Conservation (phyloP, 1,140 invertebrate species). For the Zaprionus inermis region DNA sequence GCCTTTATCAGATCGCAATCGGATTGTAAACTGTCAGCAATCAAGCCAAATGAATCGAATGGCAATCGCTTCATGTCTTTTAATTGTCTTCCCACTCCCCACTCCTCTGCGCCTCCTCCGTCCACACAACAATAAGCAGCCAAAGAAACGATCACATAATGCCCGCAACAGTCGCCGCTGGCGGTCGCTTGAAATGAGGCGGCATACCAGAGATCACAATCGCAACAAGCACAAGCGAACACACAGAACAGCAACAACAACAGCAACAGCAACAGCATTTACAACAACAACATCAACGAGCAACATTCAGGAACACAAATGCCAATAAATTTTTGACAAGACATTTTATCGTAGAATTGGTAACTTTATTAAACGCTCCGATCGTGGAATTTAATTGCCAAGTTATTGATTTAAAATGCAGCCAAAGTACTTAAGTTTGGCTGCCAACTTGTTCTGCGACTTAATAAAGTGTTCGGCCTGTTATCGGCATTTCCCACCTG, state of each 20-base stretch:
- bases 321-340: slow-evolving; percentile 80
- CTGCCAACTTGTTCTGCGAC: slow-evolving; percentile 36
- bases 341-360: slow-evolving; percentile 72
- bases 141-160: slow-evolving; percentile 26
- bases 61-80: slow-evolving; percentile 55
- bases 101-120: background rate
- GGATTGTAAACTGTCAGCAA: slow-evolving; percentile 51
- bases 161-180: slow-evolving; percentile 50
- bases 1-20: slow-evolving; percentile 37
- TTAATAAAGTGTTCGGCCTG: slow-evolving; percentile 58
- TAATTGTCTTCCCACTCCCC: slow-evolving; percentile 51
- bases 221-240: slow-evolving; percentile 42
- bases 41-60: slow-evolving; percentile 52
- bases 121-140: slow-evolving; percentile 3
- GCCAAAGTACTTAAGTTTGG: slow-evolving; percentile 29
- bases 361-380: slow-evolving; percentile 73
- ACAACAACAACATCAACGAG: slow-evolving; percentile 29
- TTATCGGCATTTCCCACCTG: slow-evolving; percentile 13
- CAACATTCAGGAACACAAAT: slow-evolving; percentile 63
- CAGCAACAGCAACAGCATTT: too few species aligned
- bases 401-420: slow-evolving; percentile 59
- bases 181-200: slow-evolving; percentile 56
- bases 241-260: too few species aligned
- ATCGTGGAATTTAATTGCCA: slow-evolving; percentile 60
- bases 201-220: slow-evolving; percentile 69